Evolutionary conservation across 2,113 vertebrate genomes (phyloP).

Genomic region (Pontoporia blainvillei): DNA sequence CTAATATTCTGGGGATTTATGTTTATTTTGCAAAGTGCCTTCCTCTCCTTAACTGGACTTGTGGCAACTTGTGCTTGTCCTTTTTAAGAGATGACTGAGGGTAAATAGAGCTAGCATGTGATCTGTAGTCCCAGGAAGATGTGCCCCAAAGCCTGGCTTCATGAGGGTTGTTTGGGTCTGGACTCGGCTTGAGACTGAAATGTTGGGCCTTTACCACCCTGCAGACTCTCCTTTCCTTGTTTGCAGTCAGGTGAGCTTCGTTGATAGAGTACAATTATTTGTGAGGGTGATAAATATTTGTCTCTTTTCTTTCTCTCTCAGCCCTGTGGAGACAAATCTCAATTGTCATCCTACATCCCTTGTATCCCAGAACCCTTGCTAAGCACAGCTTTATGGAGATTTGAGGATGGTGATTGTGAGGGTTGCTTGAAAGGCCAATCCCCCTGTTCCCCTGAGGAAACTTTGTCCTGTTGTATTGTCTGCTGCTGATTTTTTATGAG

Average conservation of each 20-base stretch:
- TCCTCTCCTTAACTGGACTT: background rate
- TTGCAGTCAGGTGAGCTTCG: background rate
- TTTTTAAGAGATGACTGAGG: background rate
- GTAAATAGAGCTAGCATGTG: background rate
- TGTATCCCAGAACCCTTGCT: background rate
- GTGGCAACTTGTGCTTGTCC: background rate
- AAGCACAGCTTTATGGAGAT: background rate
- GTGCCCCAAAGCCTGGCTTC: background rate
- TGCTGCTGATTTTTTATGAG: slow-evolving; percentile 19
- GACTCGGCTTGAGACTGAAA: background rate
- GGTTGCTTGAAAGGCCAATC: background rate
- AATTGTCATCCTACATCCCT: background rate
- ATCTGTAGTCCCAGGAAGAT: background rate
- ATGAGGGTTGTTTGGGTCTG: background rate
- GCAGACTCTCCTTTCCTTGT: background rate
- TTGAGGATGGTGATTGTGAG: background rate
- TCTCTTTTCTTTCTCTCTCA: background rate
- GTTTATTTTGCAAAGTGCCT: background rate
- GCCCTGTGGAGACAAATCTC: background rate
- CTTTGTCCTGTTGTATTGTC: background rate
- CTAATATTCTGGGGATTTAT: background rate
- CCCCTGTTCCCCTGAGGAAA: background rate
- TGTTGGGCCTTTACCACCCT: background rate
- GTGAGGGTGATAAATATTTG: background rate
- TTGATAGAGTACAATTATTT: background rate